phyloP scores from a whole-genome alignment of 2,888 invertebrate genomes.

The Plebejus argus region DNA sequence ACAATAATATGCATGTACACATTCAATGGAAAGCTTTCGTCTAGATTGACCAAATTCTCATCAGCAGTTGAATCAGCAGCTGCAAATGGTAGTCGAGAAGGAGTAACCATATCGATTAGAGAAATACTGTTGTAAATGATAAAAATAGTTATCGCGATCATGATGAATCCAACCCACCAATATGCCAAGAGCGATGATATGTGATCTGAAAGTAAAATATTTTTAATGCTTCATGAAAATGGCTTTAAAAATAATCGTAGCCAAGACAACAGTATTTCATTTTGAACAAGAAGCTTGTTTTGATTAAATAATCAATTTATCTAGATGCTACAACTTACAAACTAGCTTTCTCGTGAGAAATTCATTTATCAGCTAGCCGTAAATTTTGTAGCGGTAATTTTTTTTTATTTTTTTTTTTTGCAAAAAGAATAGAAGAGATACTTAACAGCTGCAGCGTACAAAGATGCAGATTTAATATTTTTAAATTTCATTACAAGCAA shows the following conservation, averaged over 20 bases:
- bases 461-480: too few species aligned
- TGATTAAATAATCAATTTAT: not conserved
- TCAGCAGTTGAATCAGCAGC: conserved; percentile 42
- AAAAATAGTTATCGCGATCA: conserved; percentile 62
- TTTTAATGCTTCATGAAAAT: not conserved
- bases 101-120: conserved; percentile 53
- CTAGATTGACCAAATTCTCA: conserved; percentile 39
- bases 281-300: not conserved
- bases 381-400: too few species aligned
- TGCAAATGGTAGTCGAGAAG: conserved; percentile 46
- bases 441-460: too few species aligned
- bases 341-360: too few species aligned
- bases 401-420: too few species aligned
- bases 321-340: too few species aligned
- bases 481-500: too few species aligned
- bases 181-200: conserved; percentile 62
- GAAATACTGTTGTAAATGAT: conserved; percentile 64
- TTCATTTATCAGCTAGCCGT: too few species aligned
- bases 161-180: conserved; percentile 68
- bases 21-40: conserved; percentile 44
- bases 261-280: not conserved
- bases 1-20: conserved; percentile 65
- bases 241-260: not conserved
- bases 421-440: too few species aligned
- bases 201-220: conserved; percentile 57